These are phyloP conservation scores for Thunnus maccoyii DNA, from an alignment of 2,113 vertebrate species.

Conservation along the genomic window DNA sequence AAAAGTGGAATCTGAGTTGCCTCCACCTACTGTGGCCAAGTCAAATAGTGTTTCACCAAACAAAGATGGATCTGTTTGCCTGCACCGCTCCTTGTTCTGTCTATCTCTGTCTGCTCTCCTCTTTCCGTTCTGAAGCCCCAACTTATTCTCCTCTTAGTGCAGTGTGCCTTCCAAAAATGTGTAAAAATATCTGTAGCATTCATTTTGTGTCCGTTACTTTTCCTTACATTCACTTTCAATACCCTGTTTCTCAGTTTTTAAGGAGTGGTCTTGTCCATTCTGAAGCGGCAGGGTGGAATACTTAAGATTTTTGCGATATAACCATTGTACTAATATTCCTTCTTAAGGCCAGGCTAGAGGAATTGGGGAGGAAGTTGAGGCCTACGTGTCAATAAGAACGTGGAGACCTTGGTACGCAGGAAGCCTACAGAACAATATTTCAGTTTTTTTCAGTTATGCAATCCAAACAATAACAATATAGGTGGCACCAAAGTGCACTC, in stretches of 20 bases:
- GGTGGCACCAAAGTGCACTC: slow-evolving; percentile 18
- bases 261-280: slow-evolving; percentile 50
- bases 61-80: slow-evolving; percentile 63
- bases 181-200: neutral
- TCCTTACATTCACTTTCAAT: slow-evolving; percentile 35
- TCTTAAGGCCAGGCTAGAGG: slow-evolving; percentile 40
- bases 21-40: slow-evolving; percentile 46
- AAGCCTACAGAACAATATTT: slow-evolving; percentile 75
- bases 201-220: slow-evolving; percentile 1
- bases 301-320: slow-evolving; percentile 70
- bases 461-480: slow-evolving; percentile 51
- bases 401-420: slow-evolving; percentile 45
- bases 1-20: slow-evolving; percentile 52
- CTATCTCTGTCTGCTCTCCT: slow-evolving; percentile 6
- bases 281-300: slow-evolving; percentile 67
- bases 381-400: slow-evolving; percentile 71
- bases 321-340: slow-evolving; percentile 75
- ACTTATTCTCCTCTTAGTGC: neutral
- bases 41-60: slow-evolving; percentile 51
- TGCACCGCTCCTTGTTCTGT: neutral
- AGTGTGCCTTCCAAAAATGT: neutral
- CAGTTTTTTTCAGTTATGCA: slow-evolving; percentile 46
- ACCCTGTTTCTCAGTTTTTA: slow-evolving; percentile 24
- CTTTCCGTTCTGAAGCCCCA: neutral
- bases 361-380: slow-evolving; percentile 65